Evolutionary conservation across 1,140 invertebrate species (phyloP).

Genomic region (Sarcophaga bullata): DNA sequence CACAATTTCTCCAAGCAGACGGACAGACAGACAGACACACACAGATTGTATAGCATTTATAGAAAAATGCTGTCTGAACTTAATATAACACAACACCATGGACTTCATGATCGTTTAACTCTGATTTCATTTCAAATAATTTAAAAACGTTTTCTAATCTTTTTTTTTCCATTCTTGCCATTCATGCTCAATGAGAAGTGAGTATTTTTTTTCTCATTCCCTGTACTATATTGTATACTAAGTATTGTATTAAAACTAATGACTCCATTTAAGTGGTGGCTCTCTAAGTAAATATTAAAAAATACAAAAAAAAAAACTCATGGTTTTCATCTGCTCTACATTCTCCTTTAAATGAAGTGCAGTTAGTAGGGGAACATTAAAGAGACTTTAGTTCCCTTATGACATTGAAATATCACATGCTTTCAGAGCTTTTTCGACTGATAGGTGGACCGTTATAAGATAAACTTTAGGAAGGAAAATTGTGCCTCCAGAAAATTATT

Average conservation of each 20-base stretch:
- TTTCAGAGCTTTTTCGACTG: no score
- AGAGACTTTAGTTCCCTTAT: neutral
- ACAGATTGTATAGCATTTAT: neutral
- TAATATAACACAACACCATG: no score
- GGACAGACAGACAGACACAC: no score
- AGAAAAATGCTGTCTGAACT: constrained; percentile 30
- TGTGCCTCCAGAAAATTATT: no score
- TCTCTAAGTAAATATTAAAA: neutral
- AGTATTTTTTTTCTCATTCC: no score
- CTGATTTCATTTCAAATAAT: neutral
- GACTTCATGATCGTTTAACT: constrained; percentile 17
- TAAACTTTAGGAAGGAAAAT: no score
- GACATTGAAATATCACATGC: no score
- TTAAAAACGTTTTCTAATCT: no score
- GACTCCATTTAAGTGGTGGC: constrained; percentile 36
- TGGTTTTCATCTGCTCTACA: constrained; percentile 13
- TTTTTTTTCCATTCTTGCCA: neutral
- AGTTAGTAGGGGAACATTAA: neutral
- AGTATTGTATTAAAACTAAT: constrained; percentile 14
- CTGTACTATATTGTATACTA: no score
- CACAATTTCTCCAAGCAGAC: constrained; percentile 5
- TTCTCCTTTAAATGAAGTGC: constrained; percentile 9
- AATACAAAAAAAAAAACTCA: constrained; percentile 14
- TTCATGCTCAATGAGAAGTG: no score
- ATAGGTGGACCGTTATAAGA: no score